These are phyloP conservation scores for Meandrina meandrites DNA, from an alignment of 92 coral and sea anemone genomes.

Conservation along the genomic window DNA sequence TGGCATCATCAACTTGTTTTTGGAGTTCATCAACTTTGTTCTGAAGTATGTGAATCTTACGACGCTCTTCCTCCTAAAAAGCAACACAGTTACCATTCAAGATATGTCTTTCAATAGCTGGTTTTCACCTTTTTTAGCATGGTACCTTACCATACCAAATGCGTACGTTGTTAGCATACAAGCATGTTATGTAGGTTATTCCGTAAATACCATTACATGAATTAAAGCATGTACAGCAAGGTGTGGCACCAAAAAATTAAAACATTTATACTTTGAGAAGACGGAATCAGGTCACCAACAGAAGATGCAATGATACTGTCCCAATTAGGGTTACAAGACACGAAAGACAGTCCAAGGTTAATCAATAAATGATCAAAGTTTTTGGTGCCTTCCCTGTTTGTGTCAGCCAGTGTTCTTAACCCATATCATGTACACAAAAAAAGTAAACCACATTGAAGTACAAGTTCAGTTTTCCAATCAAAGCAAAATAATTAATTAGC, in stretches of 20 bases:
- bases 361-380: neutral
- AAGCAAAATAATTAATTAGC: neutral
- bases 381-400: conserved; percentile 4
- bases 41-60: conserved; percentile 82
- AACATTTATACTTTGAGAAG: neutral
- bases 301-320: neutral
- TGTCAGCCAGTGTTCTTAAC: neutral
- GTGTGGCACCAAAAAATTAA: neutral
- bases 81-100: neutral
- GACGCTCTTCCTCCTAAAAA: conserved; percentile 90
- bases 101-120: neutral
- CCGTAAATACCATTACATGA: neutral
- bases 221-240: neutral
- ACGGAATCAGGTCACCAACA: neutral
- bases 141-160: neutral
- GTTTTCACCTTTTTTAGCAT: neutral
- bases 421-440: neutral
- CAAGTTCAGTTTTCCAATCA: neutral
- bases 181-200: neutral
- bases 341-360: neutral
- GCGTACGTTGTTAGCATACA: neutral
- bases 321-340: neutral
- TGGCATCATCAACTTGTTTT: conserved; percentile 85
- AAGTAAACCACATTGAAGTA: neutral
- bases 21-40: conserved; percentile 82